Evolutionary conservation across 2,888 invertebrate genomes (phyloP), one percentile per base, ranked within the genome.

Genomic region (Erannis defoliaria): DNA sequence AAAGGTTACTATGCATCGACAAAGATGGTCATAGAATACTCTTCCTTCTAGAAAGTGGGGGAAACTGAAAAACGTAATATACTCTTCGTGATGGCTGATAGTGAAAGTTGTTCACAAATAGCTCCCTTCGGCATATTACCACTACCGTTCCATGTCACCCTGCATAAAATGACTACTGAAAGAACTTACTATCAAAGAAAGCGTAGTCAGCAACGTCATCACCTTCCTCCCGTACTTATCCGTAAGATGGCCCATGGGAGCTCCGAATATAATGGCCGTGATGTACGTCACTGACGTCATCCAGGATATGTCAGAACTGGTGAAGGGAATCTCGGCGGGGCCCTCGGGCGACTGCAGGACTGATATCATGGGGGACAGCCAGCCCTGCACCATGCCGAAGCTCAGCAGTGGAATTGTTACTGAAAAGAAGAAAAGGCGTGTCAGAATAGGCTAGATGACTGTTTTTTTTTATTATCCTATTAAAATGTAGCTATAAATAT

Each of bases 381-480:
- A 92, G 29, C 92, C 92, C 66, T 92, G 92, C 19, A 91, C 83
- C 92, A 92, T 92, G 42, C 92, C 92, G 74, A 92, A 92, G 68
- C 85, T 90, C 4, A 92, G 75, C 3, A 92, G 78, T 0, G 92
- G 92, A 12, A 92, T 89, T 6, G 92, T 92, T 55, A 92, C 92
- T 92, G 84, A 16, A 55, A 55, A 50, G 6, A 45, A 43, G 14
- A 33, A 21, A 26, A 10, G 1, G 23, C 55, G 46, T 10, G 29
- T n/a, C 3, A 35, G 35, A n/a, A 14, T 2, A n/a, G 0, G 0
- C 35, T 14, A 5, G 3, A 9, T 29, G 8, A 29, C 6, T 12
- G 2, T 33, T 9, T 33, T 33, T 33, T 33, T 10, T 21, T 42
- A 21, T 19, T 14, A 35, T 14, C 23, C 5, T 23, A 23, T 23